Base-by-base conservation (phyloP, 2,888 invertebrate genomes). In the Zygaena filipendulae region DNA sequence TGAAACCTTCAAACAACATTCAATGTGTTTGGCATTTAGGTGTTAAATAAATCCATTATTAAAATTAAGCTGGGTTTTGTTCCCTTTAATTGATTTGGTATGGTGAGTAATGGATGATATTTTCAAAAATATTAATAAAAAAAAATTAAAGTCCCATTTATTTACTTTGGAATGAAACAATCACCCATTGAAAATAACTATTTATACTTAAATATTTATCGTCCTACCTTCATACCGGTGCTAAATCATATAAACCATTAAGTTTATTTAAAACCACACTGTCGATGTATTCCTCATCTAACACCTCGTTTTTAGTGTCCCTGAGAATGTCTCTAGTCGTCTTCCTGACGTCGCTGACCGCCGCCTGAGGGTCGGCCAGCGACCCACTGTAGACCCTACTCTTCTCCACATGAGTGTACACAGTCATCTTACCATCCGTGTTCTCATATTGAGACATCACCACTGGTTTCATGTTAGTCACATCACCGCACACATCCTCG, bases 191-290 rank as follows among this genome's bases (percentile, higher is more conserved):
- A n/a, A n/a, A n/a, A n/a, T n/a, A n/a, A n/a, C n/a, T n/a, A n/a
- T n/a, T n/a, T n/a, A n/a, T n/a, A n/a, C n/a, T n/a, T n/a, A n/a
- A n/a, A n/a, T n/a, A n/a, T n/a, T n/a, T n/a, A n/a, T n/a, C n/a
- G n/a, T n/a, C n/a, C n/a, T n/a, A n/a, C n/a, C n/a, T 38, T 59
- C 49, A 62, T 37, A 64, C 61, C 5, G 68, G 58, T 4, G 72
- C 53, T 46, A 77, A 67, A 39, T 70, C 71, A 29, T 74, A 79
- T 11, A 74, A 42, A 0, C 71, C 71, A 0, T 69, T 68, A 14
- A 77, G 39, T 23, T 60, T 44, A 24, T 75, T 77, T 1, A 77
- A 42, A 35, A 77, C 71, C 0, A 49, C 63, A 12, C 52, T 66
- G 26, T 74, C 75, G 0, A 58, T 59, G 2, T 40, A 39, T 9